A percentile compares a stretch with the other conserved stretches of the same genome.
Evolutionary conservation across 2,888 invertebrate genomes (phyloP).

Genomic region (Bombylius major): DNA sequence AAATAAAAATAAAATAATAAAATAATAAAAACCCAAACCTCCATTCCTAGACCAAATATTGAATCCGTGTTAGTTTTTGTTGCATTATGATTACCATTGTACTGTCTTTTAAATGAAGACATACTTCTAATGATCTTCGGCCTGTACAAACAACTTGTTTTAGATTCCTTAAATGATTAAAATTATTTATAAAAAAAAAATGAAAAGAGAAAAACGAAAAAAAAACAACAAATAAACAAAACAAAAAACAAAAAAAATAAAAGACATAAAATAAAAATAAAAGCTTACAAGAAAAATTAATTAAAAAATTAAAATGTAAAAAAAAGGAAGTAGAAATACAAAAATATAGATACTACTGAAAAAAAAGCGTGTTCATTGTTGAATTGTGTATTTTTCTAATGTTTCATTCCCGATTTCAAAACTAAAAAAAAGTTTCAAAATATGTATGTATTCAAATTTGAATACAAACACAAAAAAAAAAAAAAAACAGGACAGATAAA

Average conservation of each 20-base stretch:
- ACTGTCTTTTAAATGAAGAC: slow-evolving; percentile 24
- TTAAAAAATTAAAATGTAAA: no score
- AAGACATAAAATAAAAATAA: not conserved
- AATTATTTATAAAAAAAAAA: slow-evolving; percentile 1
- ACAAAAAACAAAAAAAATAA: not conserved
- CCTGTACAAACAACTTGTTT: slow-evolving; percentile 30
- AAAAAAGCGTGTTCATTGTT: no score
- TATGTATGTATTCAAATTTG: no score
- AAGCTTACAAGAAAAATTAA: not conserved
- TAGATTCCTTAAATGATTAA: slow-evolving; percentile 20
- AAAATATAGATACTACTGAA: no score
- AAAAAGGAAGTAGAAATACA: no score
- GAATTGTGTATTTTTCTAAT: no score
- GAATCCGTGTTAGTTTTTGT: slow-evolving; percentile 29
- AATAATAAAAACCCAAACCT: slow-evolving; percentile 29
- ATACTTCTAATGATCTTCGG: slow-evolving; percentile 33
- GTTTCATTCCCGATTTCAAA: no score
- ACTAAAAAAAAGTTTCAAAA: no score
- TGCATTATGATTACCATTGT: slow-evolving; percentile 19
- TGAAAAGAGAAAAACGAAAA: not conserved
- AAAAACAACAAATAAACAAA: not conserved
- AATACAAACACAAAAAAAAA: no score
- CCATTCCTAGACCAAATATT: slow-evolving; percentile 25
- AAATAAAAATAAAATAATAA: slow-evolving; percentile 1
- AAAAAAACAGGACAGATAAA: no score